Evolutionary conservation across 2,888 invertebrate species (phyloP).

Genomic region (Plagodis dolabraria): DNA sequence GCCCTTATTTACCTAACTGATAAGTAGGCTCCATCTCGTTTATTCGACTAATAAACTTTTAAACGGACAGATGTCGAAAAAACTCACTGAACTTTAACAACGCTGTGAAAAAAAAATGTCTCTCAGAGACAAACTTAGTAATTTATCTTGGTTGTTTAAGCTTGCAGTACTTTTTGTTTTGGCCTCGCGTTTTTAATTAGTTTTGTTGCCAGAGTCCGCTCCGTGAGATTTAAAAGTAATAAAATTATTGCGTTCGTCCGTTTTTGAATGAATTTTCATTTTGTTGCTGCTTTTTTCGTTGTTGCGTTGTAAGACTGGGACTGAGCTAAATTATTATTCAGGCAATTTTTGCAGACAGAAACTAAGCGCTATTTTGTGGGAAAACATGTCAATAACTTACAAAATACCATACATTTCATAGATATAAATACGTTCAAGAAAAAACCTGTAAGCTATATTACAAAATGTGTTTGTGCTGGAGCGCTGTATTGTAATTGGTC

Average conservation of each 20-base stretch:
- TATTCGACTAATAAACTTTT: slow-evolving; percentile 28
- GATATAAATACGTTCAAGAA: too few relatives aligned
- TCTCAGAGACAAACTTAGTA: slow-evolving; percentile 63
- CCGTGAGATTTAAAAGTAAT: slow-evolving; percentile 63
- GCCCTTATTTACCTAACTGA: slow-evolving; percentile 13
- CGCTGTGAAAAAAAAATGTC: slow-evolving; percentile 43
- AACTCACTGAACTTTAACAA: slow-evolving; percentile 34
- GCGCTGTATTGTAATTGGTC: too few relatives aligned
- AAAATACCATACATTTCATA: too few relatives aligned
- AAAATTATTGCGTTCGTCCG: slow-evolving; percentile 46
- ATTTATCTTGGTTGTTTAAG: slow-evolving; percentile 74
- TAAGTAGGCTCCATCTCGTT: slow-evolving; percentile 16
- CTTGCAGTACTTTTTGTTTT: slow-evolving; percentile 60
- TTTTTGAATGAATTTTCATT: slow-evolving; percentile 21
- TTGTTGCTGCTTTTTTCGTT: not conserved
- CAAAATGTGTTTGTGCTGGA: too few relatives aligned
- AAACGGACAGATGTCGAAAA: slow-evolving; percentile 31
- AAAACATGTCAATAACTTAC: too few relatives aligned
- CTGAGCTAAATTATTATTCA: not conserved
- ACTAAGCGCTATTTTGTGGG: too few relatives aligned
- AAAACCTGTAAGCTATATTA: too few relatives aligned
- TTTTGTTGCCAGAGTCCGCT: slow-evolving; percentile 57
- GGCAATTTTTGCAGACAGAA: too few relatives aligned
- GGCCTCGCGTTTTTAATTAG: slow-evolving; percentile 67
- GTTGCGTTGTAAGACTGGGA: not conserved